phyloP scores from a whole-genome alignment of 2,113 vertebrate genomes.

The Struthio camelus region DNA sequence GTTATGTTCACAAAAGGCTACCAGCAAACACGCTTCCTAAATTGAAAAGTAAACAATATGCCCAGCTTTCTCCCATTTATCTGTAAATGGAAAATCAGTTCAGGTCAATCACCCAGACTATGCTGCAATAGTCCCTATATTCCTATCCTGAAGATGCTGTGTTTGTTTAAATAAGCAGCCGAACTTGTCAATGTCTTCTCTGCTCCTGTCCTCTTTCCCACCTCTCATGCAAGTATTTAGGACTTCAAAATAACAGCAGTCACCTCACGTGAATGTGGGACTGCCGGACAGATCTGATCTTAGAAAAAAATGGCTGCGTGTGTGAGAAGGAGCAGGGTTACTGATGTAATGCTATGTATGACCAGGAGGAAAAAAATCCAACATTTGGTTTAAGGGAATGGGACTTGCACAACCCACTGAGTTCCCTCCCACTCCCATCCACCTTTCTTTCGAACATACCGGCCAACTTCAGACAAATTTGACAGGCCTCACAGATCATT shows the following conservation, averaged over 20 bases:
- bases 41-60: neutral
- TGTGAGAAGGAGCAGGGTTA: neutral
- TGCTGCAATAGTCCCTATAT: neutral
- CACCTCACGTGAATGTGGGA: neutral
- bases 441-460: neutral
- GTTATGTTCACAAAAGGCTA: neutral
- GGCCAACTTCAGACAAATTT: neutral
- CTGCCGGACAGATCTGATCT: neutral
- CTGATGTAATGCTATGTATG: fast-evolving
- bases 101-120: neutral
- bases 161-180: neutral
- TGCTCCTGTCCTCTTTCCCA: neutral
- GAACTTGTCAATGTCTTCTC: neutral
- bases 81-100: neutral
- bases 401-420: neutral
- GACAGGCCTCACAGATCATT: fast-evolving
- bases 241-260: neutral
- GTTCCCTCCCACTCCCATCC: neutral
- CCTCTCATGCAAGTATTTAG: neutral
- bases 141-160: neutral
- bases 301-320: neutral
- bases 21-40: neutral
- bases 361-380: neutral
- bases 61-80: neutral
- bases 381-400: neutral